Base-by-base conservation (phyloP, 2,113 vertebrate genomes). In the Eolophus roseicapilla region DNA sequence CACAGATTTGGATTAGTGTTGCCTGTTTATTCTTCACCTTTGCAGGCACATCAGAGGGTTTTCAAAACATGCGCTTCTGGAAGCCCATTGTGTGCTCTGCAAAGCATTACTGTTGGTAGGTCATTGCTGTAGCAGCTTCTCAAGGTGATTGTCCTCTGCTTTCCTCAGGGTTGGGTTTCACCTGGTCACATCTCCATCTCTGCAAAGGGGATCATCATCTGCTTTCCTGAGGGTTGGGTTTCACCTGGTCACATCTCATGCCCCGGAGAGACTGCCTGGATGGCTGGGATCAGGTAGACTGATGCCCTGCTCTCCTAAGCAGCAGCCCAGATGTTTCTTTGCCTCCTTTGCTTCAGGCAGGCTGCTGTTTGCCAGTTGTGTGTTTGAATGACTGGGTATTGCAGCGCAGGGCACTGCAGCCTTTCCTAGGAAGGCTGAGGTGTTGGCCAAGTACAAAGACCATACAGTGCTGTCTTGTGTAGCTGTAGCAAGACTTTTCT, bases 191-290 rank as follows among this genome's bases (percentile, higher is more conserved):
- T 33, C 53, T 33, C 31, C 31, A 33, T 33, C 55, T 33, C 19
- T 57, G 13, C 31, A 21, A n/a, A 57, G 35, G 49, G 3, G 17
- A 39, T 60, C 27, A 15, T 39, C 60, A 25, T 82, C 46, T 75
- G 50, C 62, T 49, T 21, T 52, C 33, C 62, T 67, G 24, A 47
- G 31, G 46, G 23, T 1, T 81, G 77, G 37, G 31, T 83, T 52
- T 92, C 31, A 75, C 37, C 33, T 41, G 19, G 39, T 39, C 2
- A 4, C 6, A 10, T 68, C 28, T 37, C 0, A 0, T 89, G 55
- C 33, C 33, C 0, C 0, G 9, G 39, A 89, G 52, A 68, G 37
- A 10, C 49, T 53, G 4, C 43, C 43, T 17, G 39, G 52, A 18
- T 33, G 57, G 7, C 52, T 70, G 64, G 23, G 33, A 28, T 84